Percentiles rank a stretch among this genome's conserved stretches.
Conservation (phyloP, 2,113 vertebrate species). For the Sardina pilchardus region DNA sequence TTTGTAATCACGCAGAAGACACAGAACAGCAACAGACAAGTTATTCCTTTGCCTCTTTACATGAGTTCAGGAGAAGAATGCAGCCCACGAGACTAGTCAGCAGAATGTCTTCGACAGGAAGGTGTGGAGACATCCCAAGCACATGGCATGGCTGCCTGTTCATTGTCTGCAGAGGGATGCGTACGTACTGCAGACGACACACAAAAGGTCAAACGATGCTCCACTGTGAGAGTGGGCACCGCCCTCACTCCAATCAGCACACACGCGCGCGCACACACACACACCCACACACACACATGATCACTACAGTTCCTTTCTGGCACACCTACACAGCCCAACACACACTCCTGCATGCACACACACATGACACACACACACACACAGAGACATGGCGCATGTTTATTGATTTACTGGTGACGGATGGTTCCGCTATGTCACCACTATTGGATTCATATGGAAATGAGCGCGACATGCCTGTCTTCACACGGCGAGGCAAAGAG, state of each 20-base stretch:
- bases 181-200: neutral
- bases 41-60: neutral
- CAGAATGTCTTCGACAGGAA: neutral
- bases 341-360: neutral
- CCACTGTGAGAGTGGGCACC: neutral
- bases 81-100: neutral
- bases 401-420: constrained; percentile 13
- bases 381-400: constrained; percentile 6
- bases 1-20: too few relatives aligned
- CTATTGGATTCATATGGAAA: constrained; percentile 20
- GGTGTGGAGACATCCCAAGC: neutral
- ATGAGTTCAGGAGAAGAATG: neutral
- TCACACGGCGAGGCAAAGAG: neutral
- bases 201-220: constrained; percentile 5
- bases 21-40: too few relatives aligned
- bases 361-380: constrained; percentile 2
- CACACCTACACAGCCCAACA: neutral
- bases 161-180: neutral
- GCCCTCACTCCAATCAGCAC: neutral
- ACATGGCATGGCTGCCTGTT: neutral
- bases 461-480: neutral
- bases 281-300: neutral
- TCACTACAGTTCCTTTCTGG: neutral
- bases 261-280: constrained; percentile 23
- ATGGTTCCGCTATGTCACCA: constrained; percentile 4